Base-by-base conservation (phyloP, 2,113 vertebrate species). In the Paracanthobrama guichenoti region DNA sequence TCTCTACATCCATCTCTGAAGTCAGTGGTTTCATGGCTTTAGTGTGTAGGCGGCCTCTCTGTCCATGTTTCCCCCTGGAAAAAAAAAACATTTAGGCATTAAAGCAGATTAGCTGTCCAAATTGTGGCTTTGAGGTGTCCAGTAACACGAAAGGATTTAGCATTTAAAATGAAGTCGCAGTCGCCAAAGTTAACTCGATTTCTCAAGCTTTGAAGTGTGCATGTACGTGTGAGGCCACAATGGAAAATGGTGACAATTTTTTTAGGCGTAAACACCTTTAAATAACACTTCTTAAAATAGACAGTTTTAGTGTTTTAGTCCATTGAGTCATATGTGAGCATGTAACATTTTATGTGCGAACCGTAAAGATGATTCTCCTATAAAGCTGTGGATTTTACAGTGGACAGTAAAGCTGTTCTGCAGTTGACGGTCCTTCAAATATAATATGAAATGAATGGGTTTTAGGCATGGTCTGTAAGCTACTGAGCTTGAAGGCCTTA, bases 361-460 rank as follows among this genome's bases (percentile, higher is more conserved):
- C 74, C 1, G 18, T 76, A 22, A 76, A 57, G 6, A n/a, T 42
- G 53, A 59, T 59, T 60, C 35, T 78, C 35, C 53, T 42, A 39
- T 60, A 42, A 78, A 59, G 53, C 75, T 24, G 75, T 24, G 31
- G 2, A 39, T 78, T 60, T 78, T 24, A 59, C 20, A 60, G 55
- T 78, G 31, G 22, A 64, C 14, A 28, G 78, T 62, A 44, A 79
- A 66, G 78, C 78, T 64, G 78, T 18, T 48, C 4, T 28, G 14
- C 42, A 26, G 59, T 28, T n/a, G 75, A 79, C 42, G 13, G 10
- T 42, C 59, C 59, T 66, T 80, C 78, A 46, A 26, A 66, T 26
- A 79, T 79, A 79, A 80, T 80, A 24, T 48, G 24, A 80, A 66
- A 18, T 62, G 42, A 80, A 35, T 53, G 48, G 50, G 46, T 53